Conservation (phyloP, 2,888 invertebrate species). For the Spodoptera littoralis region DNA sequence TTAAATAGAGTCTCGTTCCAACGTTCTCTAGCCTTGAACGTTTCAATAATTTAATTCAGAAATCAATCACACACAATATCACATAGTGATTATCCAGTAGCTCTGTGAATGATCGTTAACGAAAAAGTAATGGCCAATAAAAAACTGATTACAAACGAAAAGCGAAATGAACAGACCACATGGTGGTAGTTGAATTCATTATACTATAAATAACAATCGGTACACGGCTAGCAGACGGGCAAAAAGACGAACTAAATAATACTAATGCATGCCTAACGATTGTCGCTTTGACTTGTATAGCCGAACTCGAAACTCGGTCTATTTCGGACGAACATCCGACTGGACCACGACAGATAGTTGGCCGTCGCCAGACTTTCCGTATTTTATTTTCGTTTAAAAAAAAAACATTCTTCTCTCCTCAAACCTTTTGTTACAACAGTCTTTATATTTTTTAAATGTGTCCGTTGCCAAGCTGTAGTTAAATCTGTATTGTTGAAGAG, state of each 20-base stretch:
- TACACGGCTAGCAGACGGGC: conserved; percentile 45
- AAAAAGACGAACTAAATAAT: conserved; percentile 68
- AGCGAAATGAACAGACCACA: conserved; percentile 38
- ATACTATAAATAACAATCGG: conserved; percentile 53
- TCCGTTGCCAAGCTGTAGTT: conserved; percentile 62
- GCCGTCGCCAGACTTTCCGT: conserved; percentile 78
- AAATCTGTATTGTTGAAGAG: conserved; percentile 54
- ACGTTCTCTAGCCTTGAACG: conserved; percentile 8
- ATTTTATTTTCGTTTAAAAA: conserved; percentile 83
- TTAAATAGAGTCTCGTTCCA: conserved; percentile 1
- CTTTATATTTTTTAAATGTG: conserved; percentile 50
- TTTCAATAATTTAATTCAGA: conserved; percentile 20
- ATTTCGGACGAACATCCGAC: conserved; percentile 77
- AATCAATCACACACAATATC: conserved; percentile 12
- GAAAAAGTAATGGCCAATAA: conserved; percentile 23
- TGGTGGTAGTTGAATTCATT: conserved; percentile 51
- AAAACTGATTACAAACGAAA: conserved; percentile 48
- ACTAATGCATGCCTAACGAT: conserved; percentile 69
- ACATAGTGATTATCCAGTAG: conserved; percentile 23
- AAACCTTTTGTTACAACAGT: conserved; percentile 79
- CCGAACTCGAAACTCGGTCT: conserved; percentile 76
- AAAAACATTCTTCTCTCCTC: conserved; percentile 70
- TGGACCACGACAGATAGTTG: conserved; percentile 81
- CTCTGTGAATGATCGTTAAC: conserved; percentile 34
- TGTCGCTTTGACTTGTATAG: conserved; percentile 73